A percentile compares a stretch with the other conserved stretches of the same genome.
These are phyloP conservation scores for Malurus leucopterus DNA, from an alignment of 2,797 vertebrate species.

Conservation along the genomic window DNA sequence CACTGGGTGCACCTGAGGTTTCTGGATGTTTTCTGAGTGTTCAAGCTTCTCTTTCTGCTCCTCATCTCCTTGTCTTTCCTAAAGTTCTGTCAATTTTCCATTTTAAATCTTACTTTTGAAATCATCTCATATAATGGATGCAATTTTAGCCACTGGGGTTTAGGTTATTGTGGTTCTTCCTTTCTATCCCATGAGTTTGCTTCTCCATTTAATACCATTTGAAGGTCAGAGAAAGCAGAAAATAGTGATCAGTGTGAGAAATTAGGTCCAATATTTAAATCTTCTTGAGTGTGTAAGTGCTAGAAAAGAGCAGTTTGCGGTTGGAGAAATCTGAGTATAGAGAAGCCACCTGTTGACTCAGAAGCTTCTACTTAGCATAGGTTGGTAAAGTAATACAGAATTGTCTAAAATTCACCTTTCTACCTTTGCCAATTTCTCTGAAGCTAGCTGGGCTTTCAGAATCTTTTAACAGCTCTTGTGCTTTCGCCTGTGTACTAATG, in stretches of 20 bases:
- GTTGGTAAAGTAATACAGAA: neutral
- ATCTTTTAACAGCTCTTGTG: neutral
- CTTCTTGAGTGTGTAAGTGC: neutral
- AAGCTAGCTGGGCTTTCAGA: neutral
- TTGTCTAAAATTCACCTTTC: neutral
- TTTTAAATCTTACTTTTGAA: neutral
- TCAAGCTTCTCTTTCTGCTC: neutral
- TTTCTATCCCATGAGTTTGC: neutral
- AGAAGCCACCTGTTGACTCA: neutral
- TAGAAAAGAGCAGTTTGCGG: neutral
- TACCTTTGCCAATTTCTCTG: neutral
- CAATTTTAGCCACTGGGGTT: neutral
- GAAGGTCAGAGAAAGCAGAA: neutral
- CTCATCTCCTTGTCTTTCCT: neutral
- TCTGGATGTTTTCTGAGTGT: neutral
- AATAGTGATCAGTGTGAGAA: neutral
- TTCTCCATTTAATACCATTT: neutral
- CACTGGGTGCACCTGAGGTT: neutral
- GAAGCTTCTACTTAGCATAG: neutral
- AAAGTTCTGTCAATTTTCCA: neutral
- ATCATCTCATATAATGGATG: neutral
- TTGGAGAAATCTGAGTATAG: neutral
- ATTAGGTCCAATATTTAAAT: neutral
- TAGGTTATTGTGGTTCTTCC: neutral
- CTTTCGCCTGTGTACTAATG: conserved; percentile 10